A percentile compares a stretch with the other conserved stretches of the same genome.
phyloP scores from a whole-genome alignment of 2,797 vertebrate species.

The Enoplosus armatus region DNA sequence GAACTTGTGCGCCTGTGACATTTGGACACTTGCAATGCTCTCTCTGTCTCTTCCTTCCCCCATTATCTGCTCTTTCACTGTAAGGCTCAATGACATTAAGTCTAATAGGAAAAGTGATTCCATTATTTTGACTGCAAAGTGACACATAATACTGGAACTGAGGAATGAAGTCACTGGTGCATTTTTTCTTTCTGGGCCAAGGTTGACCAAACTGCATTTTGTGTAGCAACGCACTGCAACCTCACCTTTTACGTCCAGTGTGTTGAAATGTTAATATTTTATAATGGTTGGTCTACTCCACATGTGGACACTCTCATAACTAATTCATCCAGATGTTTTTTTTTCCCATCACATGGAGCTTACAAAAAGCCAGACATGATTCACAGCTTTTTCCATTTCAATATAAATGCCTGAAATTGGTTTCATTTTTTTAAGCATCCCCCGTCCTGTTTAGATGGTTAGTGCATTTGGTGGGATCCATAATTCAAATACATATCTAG shows the following conservation, averaged over 20 bases:
- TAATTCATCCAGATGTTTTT: constrained; percentile 74
- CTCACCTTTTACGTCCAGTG: constrained; percentile 59
- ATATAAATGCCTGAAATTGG: not conserved
- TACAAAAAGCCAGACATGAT: constrained; percentile 32
- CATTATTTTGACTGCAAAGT: constrained; percentile 74
- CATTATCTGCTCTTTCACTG: constrained; percentile 59
- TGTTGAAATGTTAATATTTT: constrained; percentile 78
- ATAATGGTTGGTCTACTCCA: constrained; percentile 64
- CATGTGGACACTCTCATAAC: constrained; percentile 73
- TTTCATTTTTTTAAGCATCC: constrained; percentile 20
- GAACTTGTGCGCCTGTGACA: constrained; percentile 62
- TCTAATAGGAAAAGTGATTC: constrained; percentile 72
- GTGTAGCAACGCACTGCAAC: constrained; percentile 30
- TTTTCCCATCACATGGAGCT: constrained; percentile 10
- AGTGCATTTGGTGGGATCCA: constrained; percentile 31
- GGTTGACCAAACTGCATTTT: constrained; percentile 46
- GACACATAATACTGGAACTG: constrained; percentile 63
- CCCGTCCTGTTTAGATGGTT: constrained; percentile 36
- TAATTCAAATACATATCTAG: constrained; percentile 46
- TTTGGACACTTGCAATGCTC: constrained; percentile 56
- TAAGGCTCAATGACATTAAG: constrained; percentile 61
- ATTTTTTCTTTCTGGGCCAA: constrained; percentile 44
- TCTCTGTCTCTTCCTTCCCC: constrained; percentile 38
- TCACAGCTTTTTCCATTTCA: constrained; percentile 47
- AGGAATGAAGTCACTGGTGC: constrained; percentile 54